Conservation (phyloP, 2,888 invertebrate genomes). For the Drosophila fungiperda region DNA sequence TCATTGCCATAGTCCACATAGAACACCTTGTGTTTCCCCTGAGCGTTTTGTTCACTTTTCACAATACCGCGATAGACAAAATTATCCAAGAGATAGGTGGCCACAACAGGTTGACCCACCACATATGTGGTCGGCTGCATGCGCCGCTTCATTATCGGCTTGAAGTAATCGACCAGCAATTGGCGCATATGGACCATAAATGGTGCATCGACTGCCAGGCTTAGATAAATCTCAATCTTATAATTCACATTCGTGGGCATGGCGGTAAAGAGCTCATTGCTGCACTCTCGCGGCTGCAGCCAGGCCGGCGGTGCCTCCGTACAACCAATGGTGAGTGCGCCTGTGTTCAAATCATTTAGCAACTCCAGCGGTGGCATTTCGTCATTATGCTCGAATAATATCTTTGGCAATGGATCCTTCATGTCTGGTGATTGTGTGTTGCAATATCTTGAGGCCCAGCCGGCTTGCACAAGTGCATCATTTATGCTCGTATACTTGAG, state of each 20-base stretch:
- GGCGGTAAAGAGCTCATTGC: constrained; percentile 86
- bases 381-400: constrained; percentile 9
- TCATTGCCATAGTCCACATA: constrained; percentile 94
- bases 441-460: constrained; percentile 9
- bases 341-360: constrained; percentile 41
- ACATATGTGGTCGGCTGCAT: constrained; percentile 18
- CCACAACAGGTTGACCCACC: constrained; percentile 89
- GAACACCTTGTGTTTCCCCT: constrained; percentile 86
- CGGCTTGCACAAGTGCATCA: constrained; percentile 85
- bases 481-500: constrained; percentile 89
- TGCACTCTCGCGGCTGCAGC: constrained; percentile 87
- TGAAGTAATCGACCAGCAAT: constrained; percentile 86
- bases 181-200: constrained; percentile 86
- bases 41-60: constrained; percentile 5
- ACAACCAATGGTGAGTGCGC: constrained; percentile 28
- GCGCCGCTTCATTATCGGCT: constrained; percentile 4
- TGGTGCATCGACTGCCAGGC: constrained; percentile 71
- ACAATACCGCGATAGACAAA: constrained; percentile 89
- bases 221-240: constrained; percentile 85
- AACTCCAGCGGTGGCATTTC: constrained; percentile 57
- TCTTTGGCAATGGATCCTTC: background rate
- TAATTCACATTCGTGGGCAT: constrained; percentile 88
- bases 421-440: background rate
- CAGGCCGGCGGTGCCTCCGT: constrained; percentile 85
- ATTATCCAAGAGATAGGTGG: constrained; percentile 88